phyloP scores from a whole-genome alignment of 2,888 invertebrate species.

The Timema cristinae region DNA sequence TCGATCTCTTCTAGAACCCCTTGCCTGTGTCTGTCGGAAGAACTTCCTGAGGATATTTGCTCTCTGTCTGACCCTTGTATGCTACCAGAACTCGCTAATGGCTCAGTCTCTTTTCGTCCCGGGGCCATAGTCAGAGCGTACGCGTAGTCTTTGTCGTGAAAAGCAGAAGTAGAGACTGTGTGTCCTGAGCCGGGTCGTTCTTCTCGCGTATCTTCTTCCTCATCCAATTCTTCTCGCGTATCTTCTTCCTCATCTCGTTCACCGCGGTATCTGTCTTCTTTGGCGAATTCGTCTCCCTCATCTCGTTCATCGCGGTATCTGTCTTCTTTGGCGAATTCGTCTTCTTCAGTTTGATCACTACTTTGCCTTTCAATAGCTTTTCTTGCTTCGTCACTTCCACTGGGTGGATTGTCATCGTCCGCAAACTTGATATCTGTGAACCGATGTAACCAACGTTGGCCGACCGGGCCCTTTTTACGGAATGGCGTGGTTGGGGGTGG shows the following conservation, averaged over 20 bases:
- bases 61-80: slow-evolving; percentile 45
- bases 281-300: slow-evolving; percentile 12
- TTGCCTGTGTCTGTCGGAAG: slow-evolving; percentile 51
- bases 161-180: slow-evolving; percentile 27
- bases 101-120: not conserved
- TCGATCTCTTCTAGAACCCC: slow-evolving; percentile 80
- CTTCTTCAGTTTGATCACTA: slow-evolving; percentile 11
- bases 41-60: slow-evolving; percentile 58
- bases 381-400: slow-evolving; percentile 29
- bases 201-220: slow-evolving; percentile 33
- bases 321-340: not conserved
- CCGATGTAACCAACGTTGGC: slow-evolving; percentile 50
- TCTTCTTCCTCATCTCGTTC: slow-evolving; percentile 15
- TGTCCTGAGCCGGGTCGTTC: slow-evolving; percentile 22
- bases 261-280: not conserved
- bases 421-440: slow-evolving; percentile 42
- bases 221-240: slow-evolving; percentile 18
- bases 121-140: slow-evolving; percentile 22
- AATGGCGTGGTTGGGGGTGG: slow-evolving; percentile 62
- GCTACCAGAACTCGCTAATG: slow-evolving; percentile 23
- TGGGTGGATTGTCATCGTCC: slow-evolving; percentile 33
- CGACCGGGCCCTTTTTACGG: slow-evolving; percentile 49
- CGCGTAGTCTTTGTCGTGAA: slow-evolving; percentile 30
- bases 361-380: slow-evolving; percentile 31
- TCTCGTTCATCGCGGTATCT: slow-evolving; percentile 14